phyloP scores from a whole-genome alignment of 2,888 invertebrate genomes.

The Colostygia pectinataria region DNA sequence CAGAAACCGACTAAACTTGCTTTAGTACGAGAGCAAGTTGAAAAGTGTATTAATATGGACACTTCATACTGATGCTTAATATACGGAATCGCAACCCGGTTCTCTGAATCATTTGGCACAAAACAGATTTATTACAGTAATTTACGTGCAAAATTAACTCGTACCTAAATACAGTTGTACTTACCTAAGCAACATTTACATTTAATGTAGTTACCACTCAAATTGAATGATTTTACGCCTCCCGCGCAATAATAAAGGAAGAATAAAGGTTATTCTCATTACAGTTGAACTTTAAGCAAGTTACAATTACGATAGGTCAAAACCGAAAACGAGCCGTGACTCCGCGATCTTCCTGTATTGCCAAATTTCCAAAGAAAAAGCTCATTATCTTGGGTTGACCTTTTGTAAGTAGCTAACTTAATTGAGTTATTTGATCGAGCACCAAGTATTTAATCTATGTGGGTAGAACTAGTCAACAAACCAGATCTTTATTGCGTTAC shows the following conservation, averaged over 20 bases:
- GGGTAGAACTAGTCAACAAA: constrained; percentile 8
- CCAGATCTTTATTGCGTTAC: constrained; percentile 7
- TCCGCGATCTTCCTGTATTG: constrained; percentile 20
- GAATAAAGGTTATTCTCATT: constrained; percentile 14
- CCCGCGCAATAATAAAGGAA: constrained; percentile 7
- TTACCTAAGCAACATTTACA: not conserved
- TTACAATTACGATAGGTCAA: constrained; percentile 6
- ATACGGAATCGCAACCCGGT: constrained; percentile 5
- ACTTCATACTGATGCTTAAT: not conserved
- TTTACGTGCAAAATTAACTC: constrained; percentile 13
- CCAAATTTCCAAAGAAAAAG: constrained; percentile 19
- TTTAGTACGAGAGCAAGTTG: not conserved
- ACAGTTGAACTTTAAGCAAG: constrained; percentile 23
- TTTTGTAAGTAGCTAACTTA: constrained; percentile 12
- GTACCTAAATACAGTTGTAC: not conserved
- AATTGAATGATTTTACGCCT: constrained; percentile 17
- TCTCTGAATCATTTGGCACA: constrained; percentile 10
- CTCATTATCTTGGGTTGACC: constrained; percentile 19
- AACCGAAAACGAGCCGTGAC: constrained; percentile 22
- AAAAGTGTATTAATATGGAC: not conserved
- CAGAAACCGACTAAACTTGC: not conserved
- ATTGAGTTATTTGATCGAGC: constrained; percentile 8
- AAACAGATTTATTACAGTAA: constrained; percentile 12
- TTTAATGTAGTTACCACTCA: not conserved
- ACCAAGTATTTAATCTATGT: constrained; percentile 12